Conservation (phyloP, 2,113 vertebrate species). For the Clarias magur region DNA sequence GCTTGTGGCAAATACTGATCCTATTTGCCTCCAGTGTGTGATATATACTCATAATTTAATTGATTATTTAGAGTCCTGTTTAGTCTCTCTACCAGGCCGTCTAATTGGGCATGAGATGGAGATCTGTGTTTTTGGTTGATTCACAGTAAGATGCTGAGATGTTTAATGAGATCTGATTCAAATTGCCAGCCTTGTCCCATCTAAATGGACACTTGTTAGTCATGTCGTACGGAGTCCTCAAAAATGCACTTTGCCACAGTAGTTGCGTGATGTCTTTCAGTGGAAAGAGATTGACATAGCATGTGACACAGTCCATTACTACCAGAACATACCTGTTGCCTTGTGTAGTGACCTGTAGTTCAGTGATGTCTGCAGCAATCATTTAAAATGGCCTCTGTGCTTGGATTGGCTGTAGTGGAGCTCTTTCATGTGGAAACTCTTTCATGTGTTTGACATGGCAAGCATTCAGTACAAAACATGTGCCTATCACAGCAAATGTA, state of each 20-base stretch:
- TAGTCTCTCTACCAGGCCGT: slow-evolving; percentile 30
- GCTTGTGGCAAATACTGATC: slow-evolving; percentile 10
- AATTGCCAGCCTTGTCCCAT: slow-evolving; percentile 43
- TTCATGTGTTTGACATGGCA: too few relatives aligned
- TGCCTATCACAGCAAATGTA: background rate
- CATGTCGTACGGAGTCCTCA: slow-evolving; percentile 43
- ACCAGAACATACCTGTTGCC: too few relatives aligned
- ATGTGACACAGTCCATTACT: too few relatives aligned
- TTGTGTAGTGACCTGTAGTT: too few relatives aligned
- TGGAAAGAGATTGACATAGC: too few relatives aligned
- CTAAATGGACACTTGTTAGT: slow-evolving; percentile 26
- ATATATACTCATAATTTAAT: background rate
- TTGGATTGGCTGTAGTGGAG: too few relatives aligned
- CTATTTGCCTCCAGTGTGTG: slow-evolving; percentile 10
- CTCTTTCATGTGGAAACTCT: too few relatives aligned
- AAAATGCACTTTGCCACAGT: slow-evolving; percentile 45
- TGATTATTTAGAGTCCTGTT: slow-evolving; percentile 42
- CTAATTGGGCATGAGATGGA: slow-evolving; percentile 35
- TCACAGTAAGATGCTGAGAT: slow-evolving; percentile 11
- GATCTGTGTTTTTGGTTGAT: slow-evolving; percentile 25
- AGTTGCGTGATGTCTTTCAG: background rate
- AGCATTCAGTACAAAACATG: too few relatives aligned
- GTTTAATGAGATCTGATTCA: slow-evolving; percentile 35
- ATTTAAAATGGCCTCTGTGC: background rate
- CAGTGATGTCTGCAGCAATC: too few relatives aligned